Evolutionary conservation across 2,797 vertebrate species (phyloP).

Genomic region (Hozukius guyotensis): DNA sequence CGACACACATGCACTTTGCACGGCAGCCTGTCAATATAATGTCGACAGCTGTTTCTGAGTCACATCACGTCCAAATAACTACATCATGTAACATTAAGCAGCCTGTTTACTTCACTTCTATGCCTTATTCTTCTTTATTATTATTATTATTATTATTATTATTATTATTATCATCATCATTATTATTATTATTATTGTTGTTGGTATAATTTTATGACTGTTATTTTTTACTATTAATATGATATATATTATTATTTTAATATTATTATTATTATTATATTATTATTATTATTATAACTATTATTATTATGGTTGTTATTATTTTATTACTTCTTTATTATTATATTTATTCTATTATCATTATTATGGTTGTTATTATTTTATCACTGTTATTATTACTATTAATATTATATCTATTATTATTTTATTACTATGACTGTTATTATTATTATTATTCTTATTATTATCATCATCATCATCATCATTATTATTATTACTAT

Average conservation of each 20-base stretch:
- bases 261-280: background rate
- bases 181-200: background rate
- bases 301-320: background rate
- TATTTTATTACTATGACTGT: no score
- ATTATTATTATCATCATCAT: no score
- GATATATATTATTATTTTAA: background rate
- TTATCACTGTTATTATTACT: background rate
- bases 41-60: conserved; percentile 2
- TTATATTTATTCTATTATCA: background rate
- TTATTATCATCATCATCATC: background rate
- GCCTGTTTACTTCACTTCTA: background rate
- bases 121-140: background rate
- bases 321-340: background rate
- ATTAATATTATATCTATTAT: no score
- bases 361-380: background rate
- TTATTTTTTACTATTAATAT: no score
- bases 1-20: conserved; percentile 58
- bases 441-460: background rate
- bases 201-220: background rate
- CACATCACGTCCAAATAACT: background rate
- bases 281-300: background rate
- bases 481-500: background rate
- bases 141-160: background rate
- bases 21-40: background rate
- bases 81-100: background rate